Conservation (phyloP, 2,113 vertebrate species). For the Eretmodus cyanostictus region DNA sequence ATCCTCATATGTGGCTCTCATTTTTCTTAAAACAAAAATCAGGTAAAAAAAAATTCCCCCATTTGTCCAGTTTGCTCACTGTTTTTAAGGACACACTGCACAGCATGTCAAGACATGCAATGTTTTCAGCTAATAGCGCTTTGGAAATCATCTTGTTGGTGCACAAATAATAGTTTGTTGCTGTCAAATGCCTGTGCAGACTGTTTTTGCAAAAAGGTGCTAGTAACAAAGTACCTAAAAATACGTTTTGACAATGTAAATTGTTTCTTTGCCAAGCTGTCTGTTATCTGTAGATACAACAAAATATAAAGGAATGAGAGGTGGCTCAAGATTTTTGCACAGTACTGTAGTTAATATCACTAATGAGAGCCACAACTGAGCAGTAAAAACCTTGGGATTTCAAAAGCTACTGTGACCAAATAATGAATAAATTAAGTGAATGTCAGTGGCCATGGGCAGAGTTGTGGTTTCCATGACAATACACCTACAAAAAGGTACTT, state of each 20-base stretch:
- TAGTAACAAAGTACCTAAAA: not conserved
- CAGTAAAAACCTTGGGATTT: not conserved
- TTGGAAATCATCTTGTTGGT: not conserved
- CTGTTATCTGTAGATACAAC: not conserved
- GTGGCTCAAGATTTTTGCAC: not conserved
- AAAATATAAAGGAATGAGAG: not conserved
- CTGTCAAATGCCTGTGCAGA: not conserved
- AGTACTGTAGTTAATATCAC: not conserved
- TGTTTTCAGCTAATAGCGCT: not conserved
- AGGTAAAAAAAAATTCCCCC: not conserved
- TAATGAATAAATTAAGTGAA: slow-evolving; percentile 44
- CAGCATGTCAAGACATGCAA: not conserved
- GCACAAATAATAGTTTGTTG: not conserved
- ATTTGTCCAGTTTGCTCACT: not conserved
- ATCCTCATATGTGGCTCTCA: not conserved
- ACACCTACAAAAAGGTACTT: slow-evolving; percentile 21
- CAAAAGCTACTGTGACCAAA: slow-evolving; percentile 20
- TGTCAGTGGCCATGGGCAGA: slow-evolving; percentile 14
- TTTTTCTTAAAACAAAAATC: not conserved
- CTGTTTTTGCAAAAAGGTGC: not conserved
- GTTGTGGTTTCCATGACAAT: slow-evolving; percentile 61
- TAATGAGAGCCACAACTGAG: not conserved
- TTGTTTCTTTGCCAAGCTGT: not conserved
- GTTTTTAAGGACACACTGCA: not conserved
- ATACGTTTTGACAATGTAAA: not conserved